phyloP scores from a whole-genome alignment of 1,140 invertebrate species.

The Drosophila pachea region DNA sequence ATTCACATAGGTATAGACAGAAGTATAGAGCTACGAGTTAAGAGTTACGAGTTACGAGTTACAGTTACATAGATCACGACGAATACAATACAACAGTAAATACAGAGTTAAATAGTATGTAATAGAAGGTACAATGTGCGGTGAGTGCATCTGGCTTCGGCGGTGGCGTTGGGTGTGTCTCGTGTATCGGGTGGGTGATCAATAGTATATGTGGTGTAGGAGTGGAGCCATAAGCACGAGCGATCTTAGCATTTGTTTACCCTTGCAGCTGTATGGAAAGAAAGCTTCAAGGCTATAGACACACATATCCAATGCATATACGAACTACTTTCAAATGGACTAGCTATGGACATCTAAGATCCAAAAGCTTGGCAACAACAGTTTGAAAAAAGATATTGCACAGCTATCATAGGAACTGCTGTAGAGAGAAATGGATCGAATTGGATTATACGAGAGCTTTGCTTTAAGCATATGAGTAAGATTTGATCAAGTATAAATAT shows the following conservation, averaged over 20 bases:
- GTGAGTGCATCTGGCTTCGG: conserved; percentile 68
- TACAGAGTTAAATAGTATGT: conserved; percentile 48
- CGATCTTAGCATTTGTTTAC: conserved; percentile 35
- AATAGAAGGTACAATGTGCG: conserved; percentile 70
- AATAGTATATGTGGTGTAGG: conserved; percentile 8
- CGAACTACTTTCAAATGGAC: neutral
- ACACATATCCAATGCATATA: neutral
- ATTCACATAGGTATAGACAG: conserved; percentile 32
- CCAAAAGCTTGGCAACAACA: no score
- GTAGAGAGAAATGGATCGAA: no score
- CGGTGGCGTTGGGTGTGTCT: conserved; percentile 35
- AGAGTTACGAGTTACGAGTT: conserved; percentile 21
- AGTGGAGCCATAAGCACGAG: conserved; percentile 39
- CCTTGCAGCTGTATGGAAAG: conserved; percentile 1
- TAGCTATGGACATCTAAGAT: no score
- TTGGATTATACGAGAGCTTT: no score
- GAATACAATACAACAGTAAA: conserved; percentile 67
- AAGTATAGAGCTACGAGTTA: conserved; percentile 37
- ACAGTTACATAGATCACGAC: conserved; percentile 43
- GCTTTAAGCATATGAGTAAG: neutral
- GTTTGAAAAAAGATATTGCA: no score
- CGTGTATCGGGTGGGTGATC: conserved; percentile 16
- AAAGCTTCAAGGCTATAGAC: neutral
- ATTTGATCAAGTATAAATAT: neutral
- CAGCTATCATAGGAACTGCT: no score